phyloP scores from a whole-genome alignment of 2,113 vertebrate species.

The Recurvirostra avosetta region DNA sequence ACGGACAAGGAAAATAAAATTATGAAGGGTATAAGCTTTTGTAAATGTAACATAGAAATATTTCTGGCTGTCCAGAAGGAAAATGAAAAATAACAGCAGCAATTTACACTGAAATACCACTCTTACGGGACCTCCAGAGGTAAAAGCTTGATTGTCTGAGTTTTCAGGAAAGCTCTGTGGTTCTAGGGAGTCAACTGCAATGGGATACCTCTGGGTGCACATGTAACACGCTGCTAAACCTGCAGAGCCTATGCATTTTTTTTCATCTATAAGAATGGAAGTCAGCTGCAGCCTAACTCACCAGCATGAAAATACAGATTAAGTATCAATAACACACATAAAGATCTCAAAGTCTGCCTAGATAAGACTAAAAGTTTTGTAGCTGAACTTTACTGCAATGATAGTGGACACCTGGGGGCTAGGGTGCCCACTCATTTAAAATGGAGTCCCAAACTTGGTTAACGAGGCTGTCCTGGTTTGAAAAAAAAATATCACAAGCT shows the following conservation, averaged over 20 bases:
- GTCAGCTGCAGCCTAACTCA: neutral
- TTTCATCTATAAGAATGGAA: neutral
- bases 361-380: neutral
- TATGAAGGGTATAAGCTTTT: neutral
- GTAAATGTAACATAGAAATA: neutral
- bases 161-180: neutral
- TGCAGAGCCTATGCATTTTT: neutral
- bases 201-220: neutral
- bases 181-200: neutral
- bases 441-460: neutral
- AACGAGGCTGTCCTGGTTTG: neutral
- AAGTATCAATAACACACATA: neutral
- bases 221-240: rapidly evolving
- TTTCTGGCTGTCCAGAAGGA: neutral
- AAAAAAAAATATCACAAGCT: neutral
- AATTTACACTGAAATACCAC: neutral
- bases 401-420: neutral
- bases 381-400: neutral
- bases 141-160: neutral
- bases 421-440: neutral
- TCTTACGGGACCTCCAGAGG: neutral
- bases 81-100: neutral
- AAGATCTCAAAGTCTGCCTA: neutral
- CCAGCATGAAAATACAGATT: neutral
- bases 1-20: neutral